Percentiles rank a stretch among this genome's conserved stretches.
Conservation (phyloP, 2,797 vertebrate genomes). For the Carapus acus region DNA sequence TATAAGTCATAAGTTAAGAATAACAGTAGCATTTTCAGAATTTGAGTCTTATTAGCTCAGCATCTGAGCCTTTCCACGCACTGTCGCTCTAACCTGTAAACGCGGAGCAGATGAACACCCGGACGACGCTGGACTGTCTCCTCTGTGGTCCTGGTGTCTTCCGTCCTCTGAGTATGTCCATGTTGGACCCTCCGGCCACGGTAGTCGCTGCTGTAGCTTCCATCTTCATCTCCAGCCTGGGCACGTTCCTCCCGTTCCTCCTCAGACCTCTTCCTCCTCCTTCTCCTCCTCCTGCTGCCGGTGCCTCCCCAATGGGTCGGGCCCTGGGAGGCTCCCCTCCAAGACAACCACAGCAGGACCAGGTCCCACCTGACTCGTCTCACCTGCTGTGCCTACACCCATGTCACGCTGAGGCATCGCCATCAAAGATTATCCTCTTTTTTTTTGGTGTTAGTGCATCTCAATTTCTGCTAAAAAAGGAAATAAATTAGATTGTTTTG, state of each 20-base stretch:
- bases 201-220: slow-evolving; percentile 7
- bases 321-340: slow-evolving; percentile 39
- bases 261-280: not conserved
- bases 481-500: too few species aligned
- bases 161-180: slow-evolving; percentile 63
- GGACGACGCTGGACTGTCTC: slow-evolving; percentile 61
- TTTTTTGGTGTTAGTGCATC: too few species aligned
- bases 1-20: too few species aligned
- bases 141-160: slow-evolving; percentile 31
- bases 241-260: not conserved
- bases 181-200: slow-evolving; percentile 4
- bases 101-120: slow-evolving; percentile 74
- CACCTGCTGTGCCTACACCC: too few species aligned
- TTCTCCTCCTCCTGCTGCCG: not conserved
- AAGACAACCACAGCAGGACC: slow-evolving; percentile 32
- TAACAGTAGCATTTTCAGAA: too few species aligned
- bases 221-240: slow-evolving; percentile 21
- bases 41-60: not conserved
- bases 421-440: too few species aligned
- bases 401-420: too few species aligned
- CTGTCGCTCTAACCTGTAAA: slow-evolving; percentile 70
- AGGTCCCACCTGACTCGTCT: too few species aligned
- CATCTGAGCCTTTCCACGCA: too few species aligned
- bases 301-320: not conserved
- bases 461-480: too few species aligned